Percentiles rank a stretch among this genome's conserved stretches.
Evolutionary conservation across 2,113 vertebrate species (phyloP).

Genomic region (Prunella fulvescens): DNA sequence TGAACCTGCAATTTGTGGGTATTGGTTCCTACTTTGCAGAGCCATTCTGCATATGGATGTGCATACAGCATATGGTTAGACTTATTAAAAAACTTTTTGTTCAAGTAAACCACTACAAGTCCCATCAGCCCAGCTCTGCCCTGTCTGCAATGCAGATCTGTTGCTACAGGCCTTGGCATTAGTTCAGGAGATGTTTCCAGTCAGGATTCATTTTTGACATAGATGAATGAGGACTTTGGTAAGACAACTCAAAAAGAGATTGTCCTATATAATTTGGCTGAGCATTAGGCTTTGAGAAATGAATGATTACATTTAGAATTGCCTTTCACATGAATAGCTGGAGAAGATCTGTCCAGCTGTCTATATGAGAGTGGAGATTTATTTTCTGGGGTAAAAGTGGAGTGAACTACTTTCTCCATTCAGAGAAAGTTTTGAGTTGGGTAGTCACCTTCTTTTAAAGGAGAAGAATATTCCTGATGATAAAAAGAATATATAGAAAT

Average conservation of each 20-base stretch:
- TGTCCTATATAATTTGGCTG: neutral
- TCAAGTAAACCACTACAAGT: neutral
- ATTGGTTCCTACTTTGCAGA: neutral
- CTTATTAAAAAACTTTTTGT: neutral
- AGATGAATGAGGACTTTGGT: slow-evolving; percentile 2
- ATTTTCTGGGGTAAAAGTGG: neutral
- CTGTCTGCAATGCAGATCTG: neutral
- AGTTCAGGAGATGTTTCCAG: neutral
- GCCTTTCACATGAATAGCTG: neutral
- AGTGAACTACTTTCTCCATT: neutral
- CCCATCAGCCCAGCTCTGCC: neutral
- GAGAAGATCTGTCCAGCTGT: neutral
- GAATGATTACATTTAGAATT: neutral
- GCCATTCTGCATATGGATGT: neutral
- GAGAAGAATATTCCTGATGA: neutral
- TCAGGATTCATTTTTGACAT: slow-evolving; percentile 9
- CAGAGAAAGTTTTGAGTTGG: neutral
- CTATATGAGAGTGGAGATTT: neutral
- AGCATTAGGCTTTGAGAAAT: neutral
- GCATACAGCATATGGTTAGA: neutral
- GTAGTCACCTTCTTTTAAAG: neutral
- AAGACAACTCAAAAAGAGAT: neutral
- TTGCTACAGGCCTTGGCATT: neutral
- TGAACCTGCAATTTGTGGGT: neutral
- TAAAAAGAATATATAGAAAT: neutral